phyloP scores from a whole-genome alignment of 2,888 invertebrate species.

The Calephelis perditalis region DNA sequence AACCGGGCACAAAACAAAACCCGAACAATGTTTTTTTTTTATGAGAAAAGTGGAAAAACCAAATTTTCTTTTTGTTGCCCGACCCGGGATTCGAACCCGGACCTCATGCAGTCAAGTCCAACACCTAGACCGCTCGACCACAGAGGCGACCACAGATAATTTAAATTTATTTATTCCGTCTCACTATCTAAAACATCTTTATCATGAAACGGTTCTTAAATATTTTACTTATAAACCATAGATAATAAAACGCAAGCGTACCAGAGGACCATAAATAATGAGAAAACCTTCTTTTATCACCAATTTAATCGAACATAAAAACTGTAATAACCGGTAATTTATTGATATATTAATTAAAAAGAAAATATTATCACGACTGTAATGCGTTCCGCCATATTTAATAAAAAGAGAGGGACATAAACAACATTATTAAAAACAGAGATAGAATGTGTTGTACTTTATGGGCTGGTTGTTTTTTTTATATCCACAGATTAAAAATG shows the following conservation, averaged over 20 bases:
- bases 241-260: slow-evolving; percentile 6
- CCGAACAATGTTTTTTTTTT: too few species aligned
- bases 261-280: not conserved
- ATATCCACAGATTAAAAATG: slow-evolving; percentile 17
- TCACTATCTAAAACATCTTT: too few species aligned
- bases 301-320: slow-evolving; percentile 12
- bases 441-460: slow-evolving; percentile 7
- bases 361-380: slow-evolving; percentile 12
- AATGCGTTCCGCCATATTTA: slow-evolving; percentile 8
- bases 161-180: not conserved
- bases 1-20: too few species aligned
- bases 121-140: too few species aligned
- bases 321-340: slow-evolving; percentile 5
- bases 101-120: too few species aligned
- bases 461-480: slow-evolving; percentile 11
- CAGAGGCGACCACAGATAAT: too few species aligned
- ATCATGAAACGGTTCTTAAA: too few species aligned
- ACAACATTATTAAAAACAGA: slow-evolving; percentile 5
- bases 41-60: too few species aligned
- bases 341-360: slow-evolving; percentile 12
- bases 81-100: too few species aligned
- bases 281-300: slow-evolving; percentile 10
- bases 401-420: slow-evolving; percentile 8
- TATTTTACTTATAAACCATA: slow-evolving; percentile 4
- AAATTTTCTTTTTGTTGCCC: too few species aligned